A percentile compares a stretch with the other conserved stretches of the same genome.
Evolutionary conservation across 2,797 vertebrate species (phyloP).

Genomic region (Picus viridis): DNA sequence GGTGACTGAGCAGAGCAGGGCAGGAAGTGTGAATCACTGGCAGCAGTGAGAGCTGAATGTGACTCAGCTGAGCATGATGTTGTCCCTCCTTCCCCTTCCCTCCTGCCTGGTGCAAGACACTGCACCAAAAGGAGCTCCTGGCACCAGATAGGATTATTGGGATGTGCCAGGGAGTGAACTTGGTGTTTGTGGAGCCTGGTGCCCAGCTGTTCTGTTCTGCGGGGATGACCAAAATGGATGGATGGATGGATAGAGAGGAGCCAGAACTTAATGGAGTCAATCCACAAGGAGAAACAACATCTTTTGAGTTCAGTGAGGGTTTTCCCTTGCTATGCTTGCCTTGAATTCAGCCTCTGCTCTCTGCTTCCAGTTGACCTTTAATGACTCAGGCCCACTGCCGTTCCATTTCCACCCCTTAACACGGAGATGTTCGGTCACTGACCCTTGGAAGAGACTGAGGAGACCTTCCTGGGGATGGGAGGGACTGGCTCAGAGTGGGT

Average conservation of each 20-base stretch:
- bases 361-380: not conserved
- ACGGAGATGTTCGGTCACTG: rapidly evolving
- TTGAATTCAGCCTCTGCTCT: not conserved
- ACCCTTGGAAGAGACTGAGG: not conserved
- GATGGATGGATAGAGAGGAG: not conserved
- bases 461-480: not conserved
- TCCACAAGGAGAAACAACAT: not conserved
- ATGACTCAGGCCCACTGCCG: not conserved
- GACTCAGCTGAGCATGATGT: not conserved
- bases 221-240: not conserved
- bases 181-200: rapidly evolving
- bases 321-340: not conserved
- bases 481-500: not conserved
- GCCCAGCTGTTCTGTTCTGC: no score
- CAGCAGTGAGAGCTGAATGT: not conserved
- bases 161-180: not conserved
- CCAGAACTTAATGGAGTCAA: not conserved
- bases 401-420: not conserved
- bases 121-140: no score
- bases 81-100: not conserved
- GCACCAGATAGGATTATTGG: not conserved
- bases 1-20: not conserved
- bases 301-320: not conserved
- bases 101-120: not conserved
- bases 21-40: not conserved